Base-by-base conservation (phyloP, 2,888 invertebrate genomes). In the Aphidius colemani region DNA sequence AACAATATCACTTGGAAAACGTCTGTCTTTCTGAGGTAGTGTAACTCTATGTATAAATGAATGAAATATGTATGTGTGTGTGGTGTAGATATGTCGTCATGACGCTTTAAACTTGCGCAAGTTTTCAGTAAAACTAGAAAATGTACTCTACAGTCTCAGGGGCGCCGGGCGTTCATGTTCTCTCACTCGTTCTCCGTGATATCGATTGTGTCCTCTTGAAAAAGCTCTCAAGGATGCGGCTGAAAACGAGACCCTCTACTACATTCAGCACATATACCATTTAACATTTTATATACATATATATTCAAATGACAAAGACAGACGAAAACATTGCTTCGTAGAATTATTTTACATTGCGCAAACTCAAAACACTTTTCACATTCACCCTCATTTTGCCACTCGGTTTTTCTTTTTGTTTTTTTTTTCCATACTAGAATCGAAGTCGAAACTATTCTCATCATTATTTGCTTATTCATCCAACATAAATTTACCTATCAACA, bases 131-230 rank as follows among this genome's bases (percentile, higher is more conserved):
- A 30, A 30, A 30, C 30, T 30, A 53, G 53, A 41, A 10, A 53
- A 53, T 30, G 30, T 30, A 30, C 30, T 30, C 3, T 30, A 30
- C 40, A 39, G 39, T 57, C 30, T 57, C 44, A 43, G 44, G 13
- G 53, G 18, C 53, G 53, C 59, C 50, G 59, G 49, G 49, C 41
- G 49, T 49, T 11, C 58, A 39, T 51, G 46, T 57, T 60, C 66
- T 61, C 69, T 66, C 61, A 61, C 64, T 58, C 55, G 11, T 43
- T 40, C 67, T 68, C 59, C 50, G 63, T 61, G 60, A 56, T 64
- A 59, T 64, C 65, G 63, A 50, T 68, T 65, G 59, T 59, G 61
- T 68, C 66, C 56, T 66, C 58, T 61, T 44, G 40, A 57, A 5
- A 30, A 48, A 61, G 61, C 64, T 60, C 60, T 64, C 60, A 64